Evolutionary conservation across 2,797 vertebrate species (phyloP), one percentile per base, ranked within the genome.

Genomic region (Jordanella pulchra): DNA sequence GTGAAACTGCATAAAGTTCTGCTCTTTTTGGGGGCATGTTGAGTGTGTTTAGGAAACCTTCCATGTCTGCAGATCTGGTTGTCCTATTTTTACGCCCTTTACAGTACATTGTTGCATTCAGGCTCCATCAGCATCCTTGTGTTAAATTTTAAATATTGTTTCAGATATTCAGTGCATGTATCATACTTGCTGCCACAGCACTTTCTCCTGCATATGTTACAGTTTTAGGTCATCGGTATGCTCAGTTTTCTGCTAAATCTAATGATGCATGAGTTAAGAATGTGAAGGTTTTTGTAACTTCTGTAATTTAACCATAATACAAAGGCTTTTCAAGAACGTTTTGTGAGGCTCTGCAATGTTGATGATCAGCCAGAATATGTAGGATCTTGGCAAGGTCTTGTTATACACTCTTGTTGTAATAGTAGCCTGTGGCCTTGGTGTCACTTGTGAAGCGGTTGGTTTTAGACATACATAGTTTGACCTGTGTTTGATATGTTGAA

Each of bases 211-310:
- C 51, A 28, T 72, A 39, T 14, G 35, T 54, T 12, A 65, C 71
- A 51, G 4, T 56, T 74, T 67, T 55, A 60, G 32, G 23, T 58
- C 79, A 79, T 78, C 42, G 56, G 58, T 55, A 7, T 45, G 69
- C 51, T 23, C 56, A 64, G 30, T 73, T 83, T 78, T 63, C 75
- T 68, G 72, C 70, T 35, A 47, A 39, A 51, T 12, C 18, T 78
- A 32, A 71, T 75, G 51, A 83, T 84, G 82, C 72, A 79, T 69
- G 78, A 75, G 76, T 51, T 0, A 23, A 35, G 65, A 65, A 21
- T 23, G 14, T 13, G 14, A 45, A 13, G 13, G 12, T 45, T 45
- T 45, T 45, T 13, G 13, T 45, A 15, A 45, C 14, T 15, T 13
- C 12, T 45, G 13, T 15, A 76, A 55, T 9, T 1, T 63, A 56